These are phyloP conservation scores for Ectemnius lituratus DNA, from an alignment of 2,888 invertebrate species.

Conservation along the genomic window DNA sequence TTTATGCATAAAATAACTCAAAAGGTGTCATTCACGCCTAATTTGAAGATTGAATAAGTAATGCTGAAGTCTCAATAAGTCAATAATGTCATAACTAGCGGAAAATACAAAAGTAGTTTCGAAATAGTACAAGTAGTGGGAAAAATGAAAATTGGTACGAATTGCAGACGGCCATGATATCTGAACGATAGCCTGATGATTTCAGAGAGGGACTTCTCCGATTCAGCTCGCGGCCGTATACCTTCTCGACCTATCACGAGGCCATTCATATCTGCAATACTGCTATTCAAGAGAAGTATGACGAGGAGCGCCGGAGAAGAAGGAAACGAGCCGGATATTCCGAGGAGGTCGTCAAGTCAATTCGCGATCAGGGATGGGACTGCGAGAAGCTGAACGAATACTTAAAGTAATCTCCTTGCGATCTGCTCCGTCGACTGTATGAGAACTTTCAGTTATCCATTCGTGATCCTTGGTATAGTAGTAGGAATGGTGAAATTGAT, in stretches of 20 bases:
- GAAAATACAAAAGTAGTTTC: too few species aligned
- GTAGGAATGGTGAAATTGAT: constrained; percentile 46
- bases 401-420: constrained; percentile 70
- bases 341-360: constrained; percentile 45
- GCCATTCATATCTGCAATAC: constrained; percentile 91
- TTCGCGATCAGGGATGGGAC: constrained; percentile 71
- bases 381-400: constrained; percentile 74
- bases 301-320: constrained; percentile 65
- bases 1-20: too few species aligned
- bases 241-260: constrained; percentile 88
- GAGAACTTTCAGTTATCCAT: constrained; percentile 51
- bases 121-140: too few species aligned
- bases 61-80: too few species aligned
- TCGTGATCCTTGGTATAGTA: constrained; percentile 35
- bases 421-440: constrained; percentile 4
- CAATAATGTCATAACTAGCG: too few species aligned
- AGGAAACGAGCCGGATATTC: constrained; percentile 42
- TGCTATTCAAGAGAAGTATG: constrained; percentile 89
- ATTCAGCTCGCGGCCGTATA: constrained; percentile 91
- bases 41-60: too few species aligned
- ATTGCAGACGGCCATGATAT: constrained; percentile 4
- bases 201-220: constrained; percentile 87
- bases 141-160: neutral
- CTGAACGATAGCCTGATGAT: neutral
- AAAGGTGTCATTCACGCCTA: too few species aligned